Base-by-base conservation (phyloP, 2,888 invertebrate genomes). In the Rugalucina vietnamica region DNA sequence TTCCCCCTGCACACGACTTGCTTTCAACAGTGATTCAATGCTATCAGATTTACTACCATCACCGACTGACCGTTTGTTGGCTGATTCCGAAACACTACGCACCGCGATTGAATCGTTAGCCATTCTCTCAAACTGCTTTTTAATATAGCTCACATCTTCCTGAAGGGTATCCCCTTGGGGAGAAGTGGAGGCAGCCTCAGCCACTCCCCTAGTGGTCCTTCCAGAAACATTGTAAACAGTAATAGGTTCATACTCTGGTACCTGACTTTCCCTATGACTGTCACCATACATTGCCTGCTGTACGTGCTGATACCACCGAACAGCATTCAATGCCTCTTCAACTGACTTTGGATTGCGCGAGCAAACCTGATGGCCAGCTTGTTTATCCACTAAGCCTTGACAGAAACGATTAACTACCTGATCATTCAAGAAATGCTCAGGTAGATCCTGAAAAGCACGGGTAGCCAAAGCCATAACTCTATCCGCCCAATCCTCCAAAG, bases 401-500 rank as follows among this genome's bases (percentile, higher is more conserved):
- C 71, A 71, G 27, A 71, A 71, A 18, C 71, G 36, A 5, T 36
- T 14, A 69, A 69, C 29, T 10, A 32, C 69, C 29, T 69, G 69
- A 3, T 21, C 4, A 21, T 12, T 36, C 3, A 10, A 36, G 39
- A 18, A 24, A 5, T 39, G 36, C 36, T 71, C 71, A 5, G 71
- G 71, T 4, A 37, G 27, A 36, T 71, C 36, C 71, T 37, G 27
- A 24, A 71, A 71, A 5, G 8, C 71, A 12, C 71, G 4, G 27
- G 4, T 71, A 10, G 71, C 71, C 12, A 71, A 21, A 2, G 71
- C 36, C 37, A 36, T 34, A 5, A 71, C 27, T 21, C 71, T n/a
- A 21, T 71, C 71, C 5, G 71, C 71, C 71, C 36, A 71, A 5
- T 71, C 71, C 36, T 36, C 71, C 18, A 71, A 21, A 21, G 71